These are phyloP conservation scores for Corvus hawaiiensis DNA, from an alignment of 2,113 vertebrate genomes.

Conservation along the genomic window DNA sequence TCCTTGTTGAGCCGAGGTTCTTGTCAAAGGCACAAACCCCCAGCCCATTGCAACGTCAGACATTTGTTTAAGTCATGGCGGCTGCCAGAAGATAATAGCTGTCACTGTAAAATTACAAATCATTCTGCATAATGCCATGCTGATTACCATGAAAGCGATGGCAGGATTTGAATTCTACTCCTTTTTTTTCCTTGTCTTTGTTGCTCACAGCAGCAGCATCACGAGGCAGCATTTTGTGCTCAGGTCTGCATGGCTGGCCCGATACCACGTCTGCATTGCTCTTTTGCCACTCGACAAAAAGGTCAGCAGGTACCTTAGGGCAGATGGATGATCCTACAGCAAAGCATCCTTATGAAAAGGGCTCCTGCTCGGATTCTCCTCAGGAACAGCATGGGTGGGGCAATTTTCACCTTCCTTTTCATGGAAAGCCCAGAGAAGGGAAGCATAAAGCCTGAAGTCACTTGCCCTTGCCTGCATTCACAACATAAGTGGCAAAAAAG, in stretches of 20 bases:
- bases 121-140: constrained; percentile 40
- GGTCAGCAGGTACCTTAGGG: not conserved
- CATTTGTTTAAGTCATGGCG: constrained; percentile 43
- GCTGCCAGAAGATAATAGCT: constrained; percentile 63
- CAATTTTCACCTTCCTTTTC: not conserved
- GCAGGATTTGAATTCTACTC: constrained; percentile 28
- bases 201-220: not conserved
- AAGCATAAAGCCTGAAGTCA: not conserved
- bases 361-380: not conserved
- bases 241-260: rapidly evolving
- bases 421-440: not conserved
- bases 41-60: not conserved
- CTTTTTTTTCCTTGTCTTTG: not conserved
- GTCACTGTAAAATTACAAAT: constrained; percentile 56
- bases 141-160: constrained; percentile 41
- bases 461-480: not conserved
- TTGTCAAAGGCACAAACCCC: not conserved
- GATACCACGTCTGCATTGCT: rapidly evolving
- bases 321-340: not conserved
- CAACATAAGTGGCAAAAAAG: not conserved
- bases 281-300: rapidly evolving
- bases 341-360: not conserved
- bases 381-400: not conserved
- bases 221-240: not conserved
- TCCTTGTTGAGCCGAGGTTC: not conserved